phyloP scores from a whole-genome alignment of 2,888 invertebrate species.

The Cephus runcator region DNA sequence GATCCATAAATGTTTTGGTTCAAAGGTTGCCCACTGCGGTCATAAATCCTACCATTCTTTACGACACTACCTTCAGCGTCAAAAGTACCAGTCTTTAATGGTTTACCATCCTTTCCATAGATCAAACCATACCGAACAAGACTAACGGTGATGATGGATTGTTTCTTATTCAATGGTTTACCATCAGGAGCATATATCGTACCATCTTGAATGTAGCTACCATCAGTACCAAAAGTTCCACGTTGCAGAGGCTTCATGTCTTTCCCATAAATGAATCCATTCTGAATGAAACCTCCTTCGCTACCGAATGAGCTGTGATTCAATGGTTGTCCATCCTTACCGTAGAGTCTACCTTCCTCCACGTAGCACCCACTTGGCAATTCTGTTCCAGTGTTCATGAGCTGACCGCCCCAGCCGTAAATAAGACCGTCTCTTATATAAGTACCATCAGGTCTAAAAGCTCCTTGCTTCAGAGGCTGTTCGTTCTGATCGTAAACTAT shows the following conservation, averaged over 20 bases:
- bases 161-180: slow-evolving; percentile 49
- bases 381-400: slow-evolving; percentile 53
- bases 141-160: slow-evolving; percentile 45
- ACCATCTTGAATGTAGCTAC: slow-evolving; percentile 55
- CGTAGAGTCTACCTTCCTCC: slow-evolving; percentile 54
- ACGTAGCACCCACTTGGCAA: slow-evolving; percentile 52
- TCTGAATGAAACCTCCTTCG: slow-evolving; percentile 54
- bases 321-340: slow-evolving; percentile 53
- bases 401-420: slow-evolving; percentile 58
- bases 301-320: slow-evolving; percentile 57
- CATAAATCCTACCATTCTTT: slow-evolving; percentile 55
- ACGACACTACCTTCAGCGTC: slow-evolving; percentile 52
- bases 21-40: slow-evolving; percentile 46
- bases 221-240: slow-evolving; percentile 56
- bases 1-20: slow-evolving; percentile 44
- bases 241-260: slow-evolving; percentile 49
- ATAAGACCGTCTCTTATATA: slow-evolving; percentile 58
- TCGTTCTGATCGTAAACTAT: slow-evolving; percentile 52
- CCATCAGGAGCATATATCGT: slow-evolving; percentile 47
- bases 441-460: slow-evolving; percentile 54
- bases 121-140: slow-evolving; percentile 56
- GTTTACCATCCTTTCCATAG: slow-evolving; percentile 53
- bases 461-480: slow-evolving; percentile 53
- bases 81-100: slow-evolving; percentile 49
- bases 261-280: slow-evolving; percentile 54